Conservation (phyloP, 2,113 vertebrate genomes). For the Neotragus pygmaeus region DNA sequence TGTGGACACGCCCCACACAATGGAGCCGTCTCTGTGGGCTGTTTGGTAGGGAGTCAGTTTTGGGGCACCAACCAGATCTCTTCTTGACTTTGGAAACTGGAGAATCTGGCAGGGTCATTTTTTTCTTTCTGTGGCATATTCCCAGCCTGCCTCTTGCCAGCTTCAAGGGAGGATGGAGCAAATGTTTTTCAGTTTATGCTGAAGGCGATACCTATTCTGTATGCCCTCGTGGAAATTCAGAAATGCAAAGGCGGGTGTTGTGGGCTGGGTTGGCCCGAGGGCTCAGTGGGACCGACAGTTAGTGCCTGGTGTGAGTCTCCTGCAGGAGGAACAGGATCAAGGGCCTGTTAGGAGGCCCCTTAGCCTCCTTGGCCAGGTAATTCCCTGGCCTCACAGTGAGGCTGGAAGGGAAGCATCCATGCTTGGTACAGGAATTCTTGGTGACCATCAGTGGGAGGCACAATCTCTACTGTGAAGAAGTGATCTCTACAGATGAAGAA, state of each 20-base stretch:
- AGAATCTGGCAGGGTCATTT: neutral
- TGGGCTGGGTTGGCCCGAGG: rapidly evolving
- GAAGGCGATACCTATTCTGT: neutral
- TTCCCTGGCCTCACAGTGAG: neutral
- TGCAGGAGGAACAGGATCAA: neutral
- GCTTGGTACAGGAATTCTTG: neutral
- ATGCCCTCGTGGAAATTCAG: neutral
- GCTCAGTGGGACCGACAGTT: neutral
- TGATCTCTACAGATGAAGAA: neutral
- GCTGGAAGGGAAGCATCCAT: neutral
- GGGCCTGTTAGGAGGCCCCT: too few species aligned
- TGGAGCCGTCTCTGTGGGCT: neutral
- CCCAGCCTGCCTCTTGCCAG: slow-evolving; percentile 34
- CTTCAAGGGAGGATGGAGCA: neutral
- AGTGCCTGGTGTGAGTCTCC: neutral
- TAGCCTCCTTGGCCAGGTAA: neutral
- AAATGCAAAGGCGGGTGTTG: rapidly evolving
- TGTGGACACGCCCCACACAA: neutral
- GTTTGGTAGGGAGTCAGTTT: neutral
- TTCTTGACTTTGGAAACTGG: slow-evolving; percentile 42
- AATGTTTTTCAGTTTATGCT: neutral
- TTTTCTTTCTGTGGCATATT: slow-evolving; percentile 43
- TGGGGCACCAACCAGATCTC: slow-evolving; percentile 12
- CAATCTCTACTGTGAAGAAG: neutral
- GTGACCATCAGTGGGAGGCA: neutral